phyloP scores from a whole-genome alignment of 2,888 invertebrate species.

The Pantelozetes paolii region DNA sequence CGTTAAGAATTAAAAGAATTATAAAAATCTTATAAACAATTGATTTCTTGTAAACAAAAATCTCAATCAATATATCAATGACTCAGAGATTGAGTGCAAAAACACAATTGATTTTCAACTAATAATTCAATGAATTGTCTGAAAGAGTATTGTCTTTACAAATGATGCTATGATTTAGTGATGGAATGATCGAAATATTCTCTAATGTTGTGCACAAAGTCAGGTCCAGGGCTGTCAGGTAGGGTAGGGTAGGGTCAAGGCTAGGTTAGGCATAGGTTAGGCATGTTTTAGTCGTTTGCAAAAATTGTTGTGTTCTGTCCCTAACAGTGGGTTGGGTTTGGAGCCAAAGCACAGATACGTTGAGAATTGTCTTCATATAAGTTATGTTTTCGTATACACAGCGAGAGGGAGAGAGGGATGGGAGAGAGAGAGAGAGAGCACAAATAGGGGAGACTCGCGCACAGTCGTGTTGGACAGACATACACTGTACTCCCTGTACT shows the following conservation, averaged over 20 bases:
- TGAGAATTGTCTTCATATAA: conserved; percentile 8
- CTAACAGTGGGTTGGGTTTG: conserved; percentile 8
- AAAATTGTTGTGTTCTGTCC: not conserved
- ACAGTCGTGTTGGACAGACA: not conserved
- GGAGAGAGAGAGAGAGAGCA: not conserved
- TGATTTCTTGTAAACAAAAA: too few relatives aligned
- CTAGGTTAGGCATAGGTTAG: not conserved
- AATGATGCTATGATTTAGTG: not conserved
- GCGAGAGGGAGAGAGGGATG: not conserved
- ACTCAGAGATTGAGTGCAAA: too few relatives aligned
- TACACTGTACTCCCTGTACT: not conserved
- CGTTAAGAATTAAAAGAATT: too few relatives aligned
- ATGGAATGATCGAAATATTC: not conserved
- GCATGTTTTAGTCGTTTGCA: not conserved
- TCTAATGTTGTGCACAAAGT: not conserved
- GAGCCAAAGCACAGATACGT: conserved; percentile 1
- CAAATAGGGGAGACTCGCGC: not conserved
- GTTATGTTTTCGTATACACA: not conserved
- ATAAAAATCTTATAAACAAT: too few relatives aligned
- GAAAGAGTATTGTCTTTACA: too few relatives aligned
- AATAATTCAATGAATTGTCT: too few relatives aligned
- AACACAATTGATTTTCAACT: too few relatives aligned
- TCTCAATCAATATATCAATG: too few relatives aligned
- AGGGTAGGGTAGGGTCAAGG: conserved; percentile 12
- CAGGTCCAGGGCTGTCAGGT: not conserved